Conservation (phyloP, 2,888 invertebrate genomes). For the Thysanoteuthis rhombus region DNA sequence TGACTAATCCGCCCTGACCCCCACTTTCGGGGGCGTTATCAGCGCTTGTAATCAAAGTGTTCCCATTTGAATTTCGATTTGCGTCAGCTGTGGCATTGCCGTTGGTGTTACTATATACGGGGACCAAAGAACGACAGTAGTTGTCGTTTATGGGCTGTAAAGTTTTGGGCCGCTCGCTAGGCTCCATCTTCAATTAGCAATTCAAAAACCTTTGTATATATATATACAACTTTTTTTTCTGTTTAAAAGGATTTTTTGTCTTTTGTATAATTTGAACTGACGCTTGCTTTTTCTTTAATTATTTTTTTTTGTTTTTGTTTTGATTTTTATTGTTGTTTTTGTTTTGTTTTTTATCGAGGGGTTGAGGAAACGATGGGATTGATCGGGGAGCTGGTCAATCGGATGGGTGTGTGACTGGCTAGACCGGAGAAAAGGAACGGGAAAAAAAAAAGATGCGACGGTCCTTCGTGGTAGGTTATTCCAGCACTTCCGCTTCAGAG, state of each 20-base stretch:
- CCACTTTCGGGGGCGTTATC: neutral
- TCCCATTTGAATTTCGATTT: neutral
- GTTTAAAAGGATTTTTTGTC: neutral
- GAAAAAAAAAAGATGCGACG: neutral
- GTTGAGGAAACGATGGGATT: neutral
- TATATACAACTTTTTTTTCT: neutral
- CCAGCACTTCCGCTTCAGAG: neutral
- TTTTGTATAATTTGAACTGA: neutral
- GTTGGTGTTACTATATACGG: neutral
- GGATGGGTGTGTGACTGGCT: slow-evolving; percentile 12
- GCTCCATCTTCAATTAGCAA: neutral
- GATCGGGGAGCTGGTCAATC: neutral
- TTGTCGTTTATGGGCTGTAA: neutral
- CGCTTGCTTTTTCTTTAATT: neutral
- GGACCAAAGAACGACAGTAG: neutral
- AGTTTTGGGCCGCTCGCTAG: neutral
- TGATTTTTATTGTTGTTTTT: neutral
- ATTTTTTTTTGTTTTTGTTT: neutral
- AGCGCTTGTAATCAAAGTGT: neutral
- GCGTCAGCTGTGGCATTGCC: neutral
- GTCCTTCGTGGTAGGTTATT: neutral
- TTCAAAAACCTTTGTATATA: neutral
- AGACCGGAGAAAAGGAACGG: neutral
- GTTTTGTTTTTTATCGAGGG: neutral
- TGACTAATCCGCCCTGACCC: neutral